These are phyloP conservation scores for Corythoichthys intestinalis DNA, from an alignment of 2,113 vertebrate species.

Conservation along the genomic window DNA sequence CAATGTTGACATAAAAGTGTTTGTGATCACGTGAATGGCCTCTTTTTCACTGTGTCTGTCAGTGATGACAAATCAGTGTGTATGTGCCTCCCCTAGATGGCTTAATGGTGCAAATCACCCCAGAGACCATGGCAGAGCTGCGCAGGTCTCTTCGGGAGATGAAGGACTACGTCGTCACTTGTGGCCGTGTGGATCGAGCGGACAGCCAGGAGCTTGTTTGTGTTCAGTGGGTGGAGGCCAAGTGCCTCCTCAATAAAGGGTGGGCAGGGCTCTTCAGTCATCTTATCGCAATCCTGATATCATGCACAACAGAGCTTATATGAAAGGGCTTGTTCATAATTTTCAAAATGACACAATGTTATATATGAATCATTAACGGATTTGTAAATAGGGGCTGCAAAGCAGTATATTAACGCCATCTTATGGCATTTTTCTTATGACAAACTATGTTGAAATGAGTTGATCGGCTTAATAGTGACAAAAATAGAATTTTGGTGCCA, in stretches of 20 bases:
- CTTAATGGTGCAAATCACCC: slow-evolving; percentile 96
- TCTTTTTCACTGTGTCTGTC: slow-evolving; percentile 47
- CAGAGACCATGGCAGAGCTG: slow-evolving; percentile 92
- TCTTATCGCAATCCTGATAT: neutral
- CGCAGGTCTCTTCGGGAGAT: slow-evolving; percentile 90
- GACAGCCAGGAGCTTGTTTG: slow-evolving; percentile 92
- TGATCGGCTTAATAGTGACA: neutral
- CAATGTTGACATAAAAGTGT: slow-evolving; percentile 40
- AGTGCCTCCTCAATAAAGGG: slow-evolving; percentile 92
- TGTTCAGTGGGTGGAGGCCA: slow-evolving; percentile 93
- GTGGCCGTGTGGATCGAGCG: slow-evolving; percentile 87
- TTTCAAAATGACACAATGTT: neutral
- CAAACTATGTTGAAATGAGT: neutral
- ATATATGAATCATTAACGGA: neutral
- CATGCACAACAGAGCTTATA: neutral
- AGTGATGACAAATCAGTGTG: slow-evolving; percentile 24
- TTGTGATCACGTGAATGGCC: slow-evolving; percentile 66
- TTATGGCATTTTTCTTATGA: neutral
- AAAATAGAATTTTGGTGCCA: neutral
- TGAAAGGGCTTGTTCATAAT: neutral
- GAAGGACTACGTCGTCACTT: slow-evolving; percentile 93
- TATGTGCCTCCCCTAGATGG: slow-evolving; percentile 70
- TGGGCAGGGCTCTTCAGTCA: slow-evolving; percentile 54
- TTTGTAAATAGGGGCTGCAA: neutral
- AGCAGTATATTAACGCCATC: too few relatives aligned